A percentile compares a stretch with the other conserved stretches of the same genome.
Evolutionary conservation across 1,140 invertebrate species (phyloP).

Genomic region (Achroia grisella): DNA sequence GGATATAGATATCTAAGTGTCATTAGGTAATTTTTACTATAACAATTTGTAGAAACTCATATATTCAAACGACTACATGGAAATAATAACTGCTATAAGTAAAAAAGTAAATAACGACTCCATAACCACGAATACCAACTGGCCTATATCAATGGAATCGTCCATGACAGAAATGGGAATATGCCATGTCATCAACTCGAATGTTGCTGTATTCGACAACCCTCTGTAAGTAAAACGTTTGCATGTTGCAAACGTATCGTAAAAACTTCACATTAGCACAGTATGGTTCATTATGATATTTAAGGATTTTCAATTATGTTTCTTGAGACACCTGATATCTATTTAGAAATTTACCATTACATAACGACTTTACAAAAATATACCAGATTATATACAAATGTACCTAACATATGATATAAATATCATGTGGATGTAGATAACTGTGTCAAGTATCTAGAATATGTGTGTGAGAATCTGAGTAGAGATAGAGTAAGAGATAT

Average conservation of each 20-base stretch:
- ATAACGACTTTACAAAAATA: neutral
- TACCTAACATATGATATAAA: no score
- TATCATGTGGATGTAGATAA: no score
- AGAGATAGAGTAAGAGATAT: no score
- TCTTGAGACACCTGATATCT: no score
- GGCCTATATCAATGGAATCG: conserved; percentile 54
- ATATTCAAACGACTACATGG: conserved; percentile 40
- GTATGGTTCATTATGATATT: neutral
- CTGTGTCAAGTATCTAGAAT: no score
- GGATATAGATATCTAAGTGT: no score
- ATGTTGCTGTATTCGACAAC: conserved; percentile 44
- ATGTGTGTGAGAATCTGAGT: no score
- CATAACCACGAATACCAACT: conserved; percentile 55
- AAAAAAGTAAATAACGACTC: conserved; percentile 49
- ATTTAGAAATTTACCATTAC: no score
- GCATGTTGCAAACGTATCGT: conserved; percentile 3
- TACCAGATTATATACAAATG: neutral
- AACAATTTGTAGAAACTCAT: conserved; percentile 12
- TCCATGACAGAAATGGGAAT: conserved; percentile 78
- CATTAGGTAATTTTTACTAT: no score
- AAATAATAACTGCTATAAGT: conserved; percentile 47
- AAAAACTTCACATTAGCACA: no score
- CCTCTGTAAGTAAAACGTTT: conserved; percentile 34
- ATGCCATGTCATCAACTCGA: conserved; percentile 79
- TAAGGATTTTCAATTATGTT: no score